Evolutionary conservation across 53 echinoderm and acorn worm species (phyloP).

Genomic region (Paelopatides confundens): DNA sequence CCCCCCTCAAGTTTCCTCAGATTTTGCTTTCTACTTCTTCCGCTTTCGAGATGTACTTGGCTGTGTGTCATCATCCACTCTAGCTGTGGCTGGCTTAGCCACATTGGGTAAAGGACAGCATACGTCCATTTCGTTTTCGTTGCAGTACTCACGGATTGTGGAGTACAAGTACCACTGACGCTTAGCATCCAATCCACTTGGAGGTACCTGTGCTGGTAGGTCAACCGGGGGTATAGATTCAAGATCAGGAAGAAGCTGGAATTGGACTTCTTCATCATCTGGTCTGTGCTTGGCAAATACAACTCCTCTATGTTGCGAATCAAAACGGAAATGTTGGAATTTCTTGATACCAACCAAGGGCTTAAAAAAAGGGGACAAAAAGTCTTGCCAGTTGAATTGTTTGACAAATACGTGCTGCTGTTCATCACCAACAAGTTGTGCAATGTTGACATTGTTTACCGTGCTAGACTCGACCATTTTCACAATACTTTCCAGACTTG

Average conservation of each 20-base stretch:
- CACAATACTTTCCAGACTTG: slow-evolving; percentile 20
- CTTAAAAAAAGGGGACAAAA: slow-evolving; percentile 30
- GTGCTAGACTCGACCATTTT: slow-evolving; percentile 31
- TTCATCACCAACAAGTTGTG: slow-evolving; percentile 52
- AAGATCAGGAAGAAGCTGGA: not conserved
- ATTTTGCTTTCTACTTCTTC: no score
- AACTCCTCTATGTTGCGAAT: not conserved
- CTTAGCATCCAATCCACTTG: slow-evolving; percentile 1
- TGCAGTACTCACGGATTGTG: slow-evolving; percentile 7
- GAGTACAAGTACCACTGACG: slow-evolving; percentile 26
- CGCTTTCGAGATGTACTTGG: no score
- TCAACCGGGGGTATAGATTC: not conserved
- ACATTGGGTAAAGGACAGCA: no score
- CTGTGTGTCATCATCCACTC: no score
- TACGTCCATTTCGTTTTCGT: not conserved
- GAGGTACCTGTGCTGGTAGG: not conserved
- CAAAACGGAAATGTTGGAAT: slow-evolving; percentile 46
- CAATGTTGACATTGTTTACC: slow-evolving; percentile 15
- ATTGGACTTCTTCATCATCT: not conserved
- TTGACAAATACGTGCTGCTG: not conserved
- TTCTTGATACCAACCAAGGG: slow-evolving; percentile 44
- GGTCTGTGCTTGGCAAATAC: not conserved
- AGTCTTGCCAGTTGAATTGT: slow-evolving; percentile 36
- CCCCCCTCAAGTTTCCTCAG: no score
- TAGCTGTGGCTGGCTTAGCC: no score